Base-by-base conservation (phyloP, 2,888 invertebrate genomes). In the Synergus umbraculus region DNA sequence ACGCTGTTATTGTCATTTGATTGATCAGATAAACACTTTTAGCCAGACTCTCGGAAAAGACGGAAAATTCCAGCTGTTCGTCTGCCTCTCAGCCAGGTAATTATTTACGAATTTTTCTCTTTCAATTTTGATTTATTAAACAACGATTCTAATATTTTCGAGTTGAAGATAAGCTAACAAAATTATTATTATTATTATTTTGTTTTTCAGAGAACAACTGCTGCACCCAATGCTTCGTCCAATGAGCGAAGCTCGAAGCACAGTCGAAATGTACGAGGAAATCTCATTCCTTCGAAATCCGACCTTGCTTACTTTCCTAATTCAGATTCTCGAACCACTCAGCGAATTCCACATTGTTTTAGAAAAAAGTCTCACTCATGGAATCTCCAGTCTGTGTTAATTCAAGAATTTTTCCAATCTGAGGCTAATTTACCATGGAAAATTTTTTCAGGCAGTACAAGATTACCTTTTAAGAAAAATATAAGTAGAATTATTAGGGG, bases 11-110 rank as follows among this genome's bases (percentile, higher is more conserved):
- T 97, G 97, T 92, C 96, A 97, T 89, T 94, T 99, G 15, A 95
- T 98, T 90, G 96, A 97, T 88, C 97, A 97, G 92, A 97, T 99
- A 83, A 96, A 96, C 91, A 95, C 95, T 76, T 96, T 96, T 0
- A 97, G 97, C 78, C 95, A 95, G 88, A 94, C 96, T n/a, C 94
- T 98, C 37, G 99, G 99, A 78, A 99, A 99, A 92, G 99, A 99
- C 93, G 99, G 98, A 76, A 98, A 98, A 93, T 99, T 99, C 92
- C 99, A 99, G 92, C 94, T 99, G 60, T 98, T 99, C 90, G 96
- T 99, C 86, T 98, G 99, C 91, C 94, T 99, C 49, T 97, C 98
- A 89, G 95, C 97, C 86, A 96, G 98, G 98, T 98, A 92, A 90
- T 49, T 46, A 18, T 18, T 76, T 46, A 22, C 7, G 7, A 12